Percentiles rank a stretch among this genome's conserved stretches.
phyloP scores from a whole-genome alignment of 1,140 invertebrate genomes.

The Rhopalosiphum maidis region DNA sequence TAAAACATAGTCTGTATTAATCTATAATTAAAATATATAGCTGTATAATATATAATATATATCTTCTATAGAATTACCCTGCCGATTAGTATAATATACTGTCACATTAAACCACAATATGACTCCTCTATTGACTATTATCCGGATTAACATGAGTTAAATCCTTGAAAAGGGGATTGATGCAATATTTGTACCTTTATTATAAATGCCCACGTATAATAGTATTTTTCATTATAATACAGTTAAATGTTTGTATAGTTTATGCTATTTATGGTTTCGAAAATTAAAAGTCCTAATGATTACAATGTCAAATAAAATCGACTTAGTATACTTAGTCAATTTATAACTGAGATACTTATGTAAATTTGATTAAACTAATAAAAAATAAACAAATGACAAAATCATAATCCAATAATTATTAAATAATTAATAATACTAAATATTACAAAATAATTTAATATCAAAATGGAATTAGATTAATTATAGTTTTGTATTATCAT shows the following conservation, averaged over 20 bases:
- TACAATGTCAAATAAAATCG: neutral
- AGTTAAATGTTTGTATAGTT: neutral
- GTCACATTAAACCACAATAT: neutral
- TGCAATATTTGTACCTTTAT: neutral
- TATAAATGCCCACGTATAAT: neutral
- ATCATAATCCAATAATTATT: neutral
- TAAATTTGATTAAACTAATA: neutral
- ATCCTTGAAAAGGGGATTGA: neutral
- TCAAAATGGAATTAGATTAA: neutral
- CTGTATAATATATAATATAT: neutral
- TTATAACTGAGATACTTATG: neutral
- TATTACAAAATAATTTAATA: neutral
- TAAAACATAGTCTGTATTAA: neutral
- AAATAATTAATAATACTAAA: neutral
- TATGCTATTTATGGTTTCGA: slow-evolving; percentile 24
- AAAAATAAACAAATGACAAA: neutral
- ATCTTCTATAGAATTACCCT: neutral
- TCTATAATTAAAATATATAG: neutral
- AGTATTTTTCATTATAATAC: slow-evolving; percentile 1
- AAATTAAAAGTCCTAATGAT: neutral
- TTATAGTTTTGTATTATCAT: neutral
- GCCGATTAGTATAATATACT: neutral
- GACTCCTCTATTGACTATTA: neutral
- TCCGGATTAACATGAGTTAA: neutral
- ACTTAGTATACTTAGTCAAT: neutral